Percentiles rank a stretch among this genome's conserved stretches.
Evolutionary conservation across 2,888 invertebrate species (phyloP).

Genomic region (Heliconius ismenius): DNA sequence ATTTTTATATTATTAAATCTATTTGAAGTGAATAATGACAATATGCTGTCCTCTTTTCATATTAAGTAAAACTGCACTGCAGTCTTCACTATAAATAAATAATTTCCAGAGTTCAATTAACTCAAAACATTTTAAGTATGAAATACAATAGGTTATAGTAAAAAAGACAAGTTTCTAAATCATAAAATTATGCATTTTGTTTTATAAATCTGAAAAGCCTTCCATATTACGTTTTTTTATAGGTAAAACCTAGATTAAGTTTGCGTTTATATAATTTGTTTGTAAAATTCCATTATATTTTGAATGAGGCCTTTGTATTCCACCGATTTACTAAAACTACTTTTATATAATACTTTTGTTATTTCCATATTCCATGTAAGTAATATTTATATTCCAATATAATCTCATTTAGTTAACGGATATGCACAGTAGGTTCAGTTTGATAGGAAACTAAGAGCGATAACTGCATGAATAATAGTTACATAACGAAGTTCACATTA

Average conservation of each 20-base stretch:
- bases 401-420: conserved; percentile 9
- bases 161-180: neutral
- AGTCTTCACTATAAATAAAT: too few species aligned
- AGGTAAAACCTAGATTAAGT: neutral
- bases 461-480: conserved; percentile 18
- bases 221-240: conserved; percentile 7
- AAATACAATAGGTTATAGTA: too few species aligned
- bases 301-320: conserved; percentile 16
- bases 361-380: neutral
- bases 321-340: conserved; percentile 15
- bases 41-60: too few species aligned
- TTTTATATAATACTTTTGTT: neutral
- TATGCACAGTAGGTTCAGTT: conserved; percentile 19
- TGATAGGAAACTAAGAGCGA: conserved; percentile 12
- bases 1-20: neutral
- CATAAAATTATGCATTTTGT: neutral
- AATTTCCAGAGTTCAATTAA: too few species aligned
- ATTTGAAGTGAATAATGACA: neutral
- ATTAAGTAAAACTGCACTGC: too few species aligned
- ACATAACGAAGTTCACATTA: conserved; percentile 4
- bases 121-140: too few species aligned
- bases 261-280: conserved; percentile 3
- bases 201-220: conserved; percentile 14
- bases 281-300: neutral
- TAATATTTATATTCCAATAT: neutral